Conservation (phyloP, 2,113 vertebrate species). For the Azemiops feae region DNA sequence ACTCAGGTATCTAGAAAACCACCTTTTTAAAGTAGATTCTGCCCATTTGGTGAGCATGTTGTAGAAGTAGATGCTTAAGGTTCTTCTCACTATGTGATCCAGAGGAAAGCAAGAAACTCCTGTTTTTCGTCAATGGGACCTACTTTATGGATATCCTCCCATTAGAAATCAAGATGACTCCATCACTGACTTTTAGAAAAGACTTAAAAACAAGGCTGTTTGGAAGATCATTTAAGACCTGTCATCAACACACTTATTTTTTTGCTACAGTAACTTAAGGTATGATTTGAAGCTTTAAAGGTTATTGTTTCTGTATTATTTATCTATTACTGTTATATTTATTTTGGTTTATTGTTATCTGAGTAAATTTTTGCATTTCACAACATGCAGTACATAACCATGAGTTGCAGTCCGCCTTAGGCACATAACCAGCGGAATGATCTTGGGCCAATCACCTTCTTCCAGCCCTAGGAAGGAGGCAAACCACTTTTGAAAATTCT, state of each 20-base stretch:
- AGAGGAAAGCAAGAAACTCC: neutral
- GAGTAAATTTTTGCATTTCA: neutral
- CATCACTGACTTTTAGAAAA: neutral
- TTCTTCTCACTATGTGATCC: neutral
- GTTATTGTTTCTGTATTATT: neutral
- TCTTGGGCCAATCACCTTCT: neutral
- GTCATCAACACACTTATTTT: neutral
- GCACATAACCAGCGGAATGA: neutral
- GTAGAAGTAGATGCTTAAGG: neutral
- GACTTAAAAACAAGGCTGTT: neutral
- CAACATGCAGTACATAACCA: neutral
- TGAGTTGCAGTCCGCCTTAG: neutral
- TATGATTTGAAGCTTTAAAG: neutral
- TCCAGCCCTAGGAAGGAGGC: neutral
- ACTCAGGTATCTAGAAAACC: neutral
- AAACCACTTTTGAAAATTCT: neutral
- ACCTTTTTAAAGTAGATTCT: neutral
- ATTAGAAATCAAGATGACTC: neutral
- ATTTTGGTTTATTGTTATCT: neutral
- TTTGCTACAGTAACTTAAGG: neutral
- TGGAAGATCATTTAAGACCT: neutral
- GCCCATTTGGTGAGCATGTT: neutral
- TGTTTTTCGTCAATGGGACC: neutral
- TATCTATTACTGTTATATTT: neutral
- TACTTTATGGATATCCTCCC: neutral